Evolutionary conservation across 2,888 invertebrate genomes (phyloP).

Genomic region (Conus canariensis): DNA sequence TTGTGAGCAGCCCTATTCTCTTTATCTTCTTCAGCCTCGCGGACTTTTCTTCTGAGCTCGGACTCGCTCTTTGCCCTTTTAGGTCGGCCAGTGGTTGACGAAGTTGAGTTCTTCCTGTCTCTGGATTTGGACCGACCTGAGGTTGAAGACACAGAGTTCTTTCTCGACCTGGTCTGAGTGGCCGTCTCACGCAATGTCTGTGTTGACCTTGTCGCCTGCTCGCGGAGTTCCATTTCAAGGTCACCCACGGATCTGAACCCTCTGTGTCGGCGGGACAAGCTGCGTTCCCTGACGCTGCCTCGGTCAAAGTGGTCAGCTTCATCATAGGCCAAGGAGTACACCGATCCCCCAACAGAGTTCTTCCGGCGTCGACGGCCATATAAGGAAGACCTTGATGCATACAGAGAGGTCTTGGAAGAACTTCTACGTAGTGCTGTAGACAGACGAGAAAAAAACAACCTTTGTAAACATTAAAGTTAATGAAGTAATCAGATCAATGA

Average conservation of each 20-base stretch:
- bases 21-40: not conserved
- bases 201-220: slow-evolving; percentile 56
- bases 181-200: slow-evolving; percentile 68
- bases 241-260: slow-evolving; percentile 68
- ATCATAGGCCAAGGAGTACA: slow-evolving; percentile 56
- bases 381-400: slow-evolving; percentile 70
- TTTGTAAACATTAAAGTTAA: not conserved
- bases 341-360: slow-evolving; percentile 62
- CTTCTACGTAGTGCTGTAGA: slow-evolving; percentile 63
- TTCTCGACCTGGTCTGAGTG: slow-evolving; percentile 57
- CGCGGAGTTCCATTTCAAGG: slow-evolving; percentile 56
- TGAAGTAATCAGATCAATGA: too few species aligned
- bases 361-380: slow-evolving; percentile 65
- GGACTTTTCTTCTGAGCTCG: not conserved
- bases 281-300: slow-evolving; percentile 60
- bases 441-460: not conserved
- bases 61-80: slow-evolving; percentile 14
- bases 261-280: slow-evolving; percentile 60
- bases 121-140: slow-evolving; percentile 34
- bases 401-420: slow-evolving; percentile 66
- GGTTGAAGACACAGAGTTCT: slow-evolving; percentile 34
- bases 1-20: not conserved
- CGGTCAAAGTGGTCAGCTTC: slow-evolving; percentile 60
- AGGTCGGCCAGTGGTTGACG: not conserved
- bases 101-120: slow-evolving; percentile 29